A percentile compares a stretch with the other conserved stretches of the same genome.
Evolutionary conservation across 2,797 vertebrate species (phyloP).

Genomic region (Eupleurogrammus muticus): DNA sequence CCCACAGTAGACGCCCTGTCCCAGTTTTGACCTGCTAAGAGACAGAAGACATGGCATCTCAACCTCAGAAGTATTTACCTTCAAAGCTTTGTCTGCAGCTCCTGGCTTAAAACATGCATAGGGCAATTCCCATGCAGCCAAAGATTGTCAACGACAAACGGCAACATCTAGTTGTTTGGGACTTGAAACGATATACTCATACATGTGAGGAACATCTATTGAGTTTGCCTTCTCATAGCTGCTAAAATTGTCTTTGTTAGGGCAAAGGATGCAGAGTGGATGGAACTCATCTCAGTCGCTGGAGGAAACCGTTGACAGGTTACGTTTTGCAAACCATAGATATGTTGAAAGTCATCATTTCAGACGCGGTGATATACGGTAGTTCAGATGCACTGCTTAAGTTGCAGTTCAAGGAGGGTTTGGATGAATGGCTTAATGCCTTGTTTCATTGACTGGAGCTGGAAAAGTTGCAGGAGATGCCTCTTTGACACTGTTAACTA

Average conservation of each 20-base stretch:
- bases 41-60: conserved; percentile 51
- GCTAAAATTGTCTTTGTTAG: conserved; percentile 13
- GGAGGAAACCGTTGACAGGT: neutral
- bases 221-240: neutral
- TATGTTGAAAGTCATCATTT: too few relatives aligned
- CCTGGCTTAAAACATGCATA: conserved; percentile 15
- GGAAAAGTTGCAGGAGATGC: too few relatives aligned
- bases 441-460: too few relatives aligned
- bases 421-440: too few relatives aligned
- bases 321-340: too few relatives aligned
- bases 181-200: neutral
- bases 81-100: conserved; percentile 6
- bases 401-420: too few relatives aligned
- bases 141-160: too few relatives aligned
- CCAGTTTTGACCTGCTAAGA: conserved; percentile 69
- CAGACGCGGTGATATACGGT: too few relatives aligned
- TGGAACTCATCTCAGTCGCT: conserved; percentile 19
- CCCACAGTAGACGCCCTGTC: conserved; percentile 63
- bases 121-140: conserved; percentile 10
- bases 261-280: conserved; percentile 18
- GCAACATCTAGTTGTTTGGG: conserved; percentile 1
- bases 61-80: conserved; percentile 39
- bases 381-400: too few relatives aligned
- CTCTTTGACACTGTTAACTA: too few relatives aligned
- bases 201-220: neutral